A percentile compares a stretch with the other conserved stretches of the same genome.
phyloP scores from a whole-genome alignment of 2,888 invertebrate species.

The Baccha elongata region DNA sequence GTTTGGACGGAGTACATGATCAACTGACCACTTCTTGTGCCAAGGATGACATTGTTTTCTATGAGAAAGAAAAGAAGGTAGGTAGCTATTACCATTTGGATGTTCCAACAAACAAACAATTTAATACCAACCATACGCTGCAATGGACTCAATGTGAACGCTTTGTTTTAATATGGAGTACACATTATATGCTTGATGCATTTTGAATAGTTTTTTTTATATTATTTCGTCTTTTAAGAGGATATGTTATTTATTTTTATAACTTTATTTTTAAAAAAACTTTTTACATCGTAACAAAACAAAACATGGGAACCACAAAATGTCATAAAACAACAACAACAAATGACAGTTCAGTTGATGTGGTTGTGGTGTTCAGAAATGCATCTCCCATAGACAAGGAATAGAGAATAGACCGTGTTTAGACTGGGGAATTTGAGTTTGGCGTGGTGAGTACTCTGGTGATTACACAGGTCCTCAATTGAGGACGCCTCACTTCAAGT shows the following conservation, averaged over 20 bases:
- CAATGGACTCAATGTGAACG: slow-evolving; percentile 95
- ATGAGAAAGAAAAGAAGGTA: slow-evolving; percentile 70
- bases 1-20: slow-evolving; percentile 92
- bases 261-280: not conserved
- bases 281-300: too few relatives aligned
- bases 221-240: not conserved
- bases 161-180: slow-evolving; percentile 92
- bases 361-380: too few relatives aligned
- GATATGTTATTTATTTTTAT: not conserved
- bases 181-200: slow-evolving; percentile 91
- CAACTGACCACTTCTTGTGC: slow-evolving; percentile 95
- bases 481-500: too few relatives aligned
- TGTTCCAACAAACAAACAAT: not conserved
- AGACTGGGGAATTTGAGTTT: too few relatives aligned
- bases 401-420: too few relatives aligned
- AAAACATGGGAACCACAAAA: too few relatives aligned
- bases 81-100: slow-evolving; percentile 9
- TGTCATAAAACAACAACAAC: too few relatives aligned
- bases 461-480: too few relatives aligned
- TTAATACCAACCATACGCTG: slow-evolving; percentile 91
- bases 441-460: too few relatives aligned
- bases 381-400: too few relatives aligned
- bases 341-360: too few relatives aligned
- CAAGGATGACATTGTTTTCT: slow-evolving; percentile 95
- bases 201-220: slow-evolving; percentile 69